Conservation (phyloP, 2,888 invertebrate species). For the Sarcophaga caerulescens region DNA sequence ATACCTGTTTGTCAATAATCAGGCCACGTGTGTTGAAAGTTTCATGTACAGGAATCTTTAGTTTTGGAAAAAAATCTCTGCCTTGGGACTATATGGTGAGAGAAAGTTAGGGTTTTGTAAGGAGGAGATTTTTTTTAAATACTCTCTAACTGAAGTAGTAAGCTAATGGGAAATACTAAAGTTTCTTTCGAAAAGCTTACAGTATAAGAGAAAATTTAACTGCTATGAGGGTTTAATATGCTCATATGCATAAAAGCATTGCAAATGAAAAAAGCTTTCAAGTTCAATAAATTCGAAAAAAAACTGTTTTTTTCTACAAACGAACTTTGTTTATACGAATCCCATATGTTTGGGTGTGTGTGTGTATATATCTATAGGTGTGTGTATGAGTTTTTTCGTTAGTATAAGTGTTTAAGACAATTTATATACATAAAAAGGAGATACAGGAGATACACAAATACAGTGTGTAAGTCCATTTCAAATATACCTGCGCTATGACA, state of each 20-base stretch:
- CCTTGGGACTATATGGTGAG: too few species aligned
- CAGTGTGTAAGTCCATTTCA: slow-evolving; percentile 50
- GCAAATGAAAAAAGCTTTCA: slow-evolving; percentile 52
- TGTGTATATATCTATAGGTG: slow-evolving; percentile 18
- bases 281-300: slow-evolving; percentile 66
- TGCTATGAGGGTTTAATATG: slow-evolving; percentile 7
- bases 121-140: too few species aligned
- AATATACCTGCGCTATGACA: slow-evolving; percentile 72
- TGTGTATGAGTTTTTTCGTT: background rate
- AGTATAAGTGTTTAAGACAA: slow-evolving; percentile 59
- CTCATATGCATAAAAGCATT: background rate
- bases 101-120: too few species aligned
- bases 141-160: too few species aligned
- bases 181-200: too few species aligned
- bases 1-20: slow-evolving; percentile 16
- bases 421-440: slow-evolving; percentile 43
- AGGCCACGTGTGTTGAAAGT: slow-evolving; percentile 56
- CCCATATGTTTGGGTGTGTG: background rate
- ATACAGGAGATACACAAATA: slow-evolving; percentile 66
- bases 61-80: too few species aligned
- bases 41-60: slow-evolving; percentile 25
- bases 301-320: background rate
- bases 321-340: slow-evolving; percentile 18
- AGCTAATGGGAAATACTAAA: too few species aligned
- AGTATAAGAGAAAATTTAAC: background rate